Conservation (phyloP, 2,113 vertebrate species). For the Ceyx cyanopectus region DNA sequence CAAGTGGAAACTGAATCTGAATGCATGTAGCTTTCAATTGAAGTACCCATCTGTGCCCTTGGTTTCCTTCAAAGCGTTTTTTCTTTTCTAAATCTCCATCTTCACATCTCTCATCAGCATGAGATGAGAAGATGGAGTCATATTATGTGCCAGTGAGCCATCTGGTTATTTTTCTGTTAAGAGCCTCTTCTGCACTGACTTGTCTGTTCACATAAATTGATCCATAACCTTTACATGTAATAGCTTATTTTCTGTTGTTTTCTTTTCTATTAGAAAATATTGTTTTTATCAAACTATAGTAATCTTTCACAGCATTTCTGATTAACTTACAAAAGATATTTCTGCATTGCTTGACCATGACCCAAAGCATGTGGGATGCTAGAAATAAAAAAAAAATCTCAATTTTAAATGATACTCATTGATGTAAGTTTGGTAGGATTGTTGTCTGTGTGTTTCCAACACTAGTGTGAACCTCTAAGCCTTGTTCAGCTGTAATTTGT, state of each 20-base stretch:
- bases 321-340: not conserved
- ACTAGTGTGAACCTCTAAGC: not conserved
- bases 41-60: not conserved
- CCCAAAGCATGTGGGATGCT: not conserved
- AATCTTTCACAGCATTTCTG: not conserved
- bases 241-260: not conserved
- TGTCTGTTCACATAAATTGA: not conserved
- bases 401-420: not conserved
- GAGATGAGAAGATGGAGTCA: not conserved
- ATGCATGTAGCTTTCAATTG: not conserved
- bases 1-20: not conserved
- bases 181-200: not conserved
- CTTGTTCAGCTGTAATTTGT: not conserved
- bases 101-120: not conserved
- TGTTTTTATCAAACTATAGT: not conserved
- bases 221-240: not conserved
- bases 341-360: not conserved
- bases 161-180: conserved; percentile 19
- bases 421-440: not conserved
- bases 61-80: not conserved
- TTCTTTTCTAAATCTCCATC: not conserved
- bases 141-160: not conserved
- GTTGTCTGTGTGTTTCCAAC: not conserved
- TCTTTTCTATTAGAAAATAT: not conserved
- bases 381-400: conserved; percentile 34